These are phyloP conservation scores for Hesperophylax magnus DNA, from an alignment of 1,140 invertebrate genomes.

Conservation along the genomic window DNA sequence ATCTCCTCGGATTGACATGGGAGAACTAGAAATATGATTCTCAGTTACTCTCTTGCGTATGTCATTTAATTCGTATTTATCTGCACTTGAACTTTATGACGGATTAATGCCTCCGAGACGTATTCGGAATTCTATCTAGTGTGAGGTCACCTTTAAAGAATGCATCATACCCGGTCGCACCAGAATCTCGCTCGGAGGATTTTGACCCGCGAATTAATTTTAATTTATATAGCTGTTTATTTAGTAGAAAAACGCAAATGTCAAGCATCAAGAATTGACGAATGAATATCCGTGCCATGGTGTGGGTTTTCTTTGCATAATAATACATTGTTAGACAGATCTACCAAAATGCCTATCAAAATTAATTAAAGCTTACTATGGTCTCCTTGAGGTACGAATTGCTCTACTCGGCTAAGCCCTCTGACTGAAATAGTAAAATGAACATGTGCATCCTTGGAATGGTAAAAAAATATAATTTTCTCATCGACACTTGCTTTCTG, in stretches of 20 bases:
- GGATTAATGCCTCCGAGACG: not conserved
- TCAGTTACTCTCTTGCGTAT: not conserved
- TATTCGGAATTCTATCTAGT: constrained; percentile 15
- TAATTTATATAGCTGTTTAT: not conserved
- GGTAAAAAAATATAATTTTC: too few species aligned
- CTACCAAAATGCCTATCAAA: too few species aligned
- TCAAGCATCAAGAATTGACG: not conserved
- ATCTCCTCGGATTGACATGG: not conserved
- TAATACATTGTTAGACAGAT: too few species aligned
- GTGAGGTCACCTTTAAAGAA: constrained; percentile 32
- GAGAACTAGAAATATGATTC: not conserved
- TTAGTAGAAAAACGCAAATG: not conserved
- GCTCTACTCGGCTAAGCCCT: not conserved
- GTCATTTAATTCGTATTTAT: not conserved
- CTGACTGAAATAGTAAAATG: not conserved
- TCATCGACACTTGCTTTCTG: too few species aligned
- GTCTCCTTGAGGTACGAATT: not conserved
- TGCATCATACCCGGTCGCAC: constrained; percentile 8
- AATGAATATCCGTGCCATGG: not conserved
- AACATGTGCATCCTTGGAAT: too few species aligned
- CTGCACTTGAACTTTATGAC: not conserved
- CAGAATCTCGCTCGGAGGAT: constrained; percentile 34
- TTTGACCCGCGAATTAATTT: constrained; percentile 25
- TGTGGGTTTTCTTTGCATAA: not conserved
- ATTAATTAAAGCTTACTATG: too few species aligned